phyloP scores from a whole-genome alignment of 2,888 invertebrate species.

The Stenodema calcarata region DNA sequence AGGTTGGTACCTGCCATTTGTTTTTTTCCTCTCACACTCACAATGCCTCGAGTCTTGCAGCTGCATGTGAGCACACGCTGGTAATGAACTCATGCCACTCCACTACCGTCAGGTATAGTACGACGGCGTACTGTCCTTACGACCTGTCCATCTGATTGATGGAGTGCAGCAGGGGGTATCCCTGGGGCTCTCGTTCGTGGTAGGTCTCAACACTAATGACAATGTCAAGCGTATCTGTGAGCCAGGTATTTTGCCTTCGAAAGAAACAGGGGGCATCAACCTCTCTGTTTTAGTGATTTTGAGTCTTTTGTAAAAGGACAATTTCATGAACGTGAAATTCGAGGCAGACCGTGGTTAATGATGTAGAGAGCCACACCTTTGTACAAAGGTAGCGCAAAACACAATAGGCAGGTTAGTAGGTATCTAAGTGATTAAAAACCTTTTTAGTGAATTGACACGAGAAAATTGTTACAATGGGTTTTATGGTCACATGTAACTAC shows the following conservation, averaged over 20 bases:
- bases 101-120: neutral
- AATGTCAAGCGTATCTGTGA: neutral
- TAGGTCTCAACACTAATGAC: constrained; percentile 13
- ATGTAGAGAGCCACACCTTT: too few relatives aligned
- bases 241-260: neutral
- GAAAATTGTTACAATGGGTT: too few relatives aligned
- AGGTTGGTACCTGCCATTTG: neutral
- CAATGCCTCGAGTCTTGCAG: neutral
- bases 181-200: neutral
- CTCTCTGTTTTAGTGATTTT: neutral
- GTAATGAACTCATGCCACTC: neutral
- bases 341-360: too few relatives aligned
- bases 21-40: neutral
- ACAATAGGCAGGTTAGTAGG: too few relatives aligned
- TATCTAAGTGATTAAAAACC: too few relatives aligned
- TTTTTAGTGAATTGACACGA: too few relatives aligned
- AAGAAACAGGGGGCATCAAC: neutral
- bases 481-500: too few relatives aligned
- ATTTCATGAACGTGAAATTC: too few relatives aligned
- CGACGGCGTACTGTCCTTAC: neutral
- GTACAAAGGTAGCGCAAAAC: too few relatives aligned
- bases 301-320: too few relatives aligned
- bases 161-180: neutral
- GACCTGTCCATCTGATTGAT: constrained; percentile 22
- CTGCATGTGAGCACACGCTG: neutral